Conservation (phyloP, 2,888 invertebrate genomes). For the Athalia cordata region DNA sequence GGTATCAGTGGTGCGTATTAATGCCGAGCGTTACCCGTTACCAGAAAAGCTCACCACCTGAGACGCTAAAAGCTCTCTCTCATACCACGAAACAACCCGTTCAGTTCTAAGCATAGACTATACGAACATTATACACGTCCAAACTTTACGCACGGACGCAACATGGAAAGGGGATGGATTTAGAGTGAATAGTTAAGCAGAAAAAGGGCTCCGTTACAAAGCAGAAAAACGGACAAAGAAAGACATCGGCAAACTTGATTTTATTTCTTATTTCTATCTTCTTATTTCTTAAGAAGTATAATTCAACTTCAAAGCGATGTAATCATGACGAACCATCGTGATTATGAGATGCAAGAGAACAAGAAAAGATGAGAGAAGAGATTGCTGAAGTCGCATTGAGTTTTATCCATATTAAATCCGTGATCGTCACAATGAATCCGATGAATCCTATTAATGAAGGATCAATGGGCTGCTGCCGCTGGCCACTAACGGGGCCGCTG, state of each 20-base stretch:
- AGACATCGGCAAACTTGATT: too few species aligned
- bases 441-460: slow-evolving; percentile 66
- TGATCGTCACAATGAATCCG: slow-evolving; percentile 67
- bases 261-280: too few species aligned
- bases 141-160: neutral
- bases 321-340: too few species aligned
- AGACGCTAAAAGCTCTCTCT: slow-evolving; percentile 64
- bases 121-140: neutral
- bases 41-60: slow-evolving; percentile 59
- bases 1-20: slow-evolving; percentile 6
- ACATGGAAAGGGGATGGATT: neutral
- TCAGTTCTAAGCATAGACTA: neutral
- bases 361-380: too few species aligned
- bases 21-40: slow-evolving; percentile 14
- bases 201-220: too few species aligned
- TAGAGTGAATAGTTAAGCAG: too few species aligned
- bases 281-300: too few species aligned
- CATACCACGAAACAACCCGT: neutral
- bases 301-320: too few species aligned
- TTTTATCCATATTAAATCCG: slow-evolving; percentile 25
- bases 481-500: slow-evolving; percentile 61
- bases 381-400: too few species aligned
- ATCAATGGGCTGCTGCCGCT: slow-evolving; percentile 68
- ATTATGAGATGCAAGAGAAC: too few species aligned
- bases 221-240: too few species aligned